Evolutionary conservation across 2,888 invertebrate species (phyloP).

Genomic region (Chelonus formosanus): DNA sequence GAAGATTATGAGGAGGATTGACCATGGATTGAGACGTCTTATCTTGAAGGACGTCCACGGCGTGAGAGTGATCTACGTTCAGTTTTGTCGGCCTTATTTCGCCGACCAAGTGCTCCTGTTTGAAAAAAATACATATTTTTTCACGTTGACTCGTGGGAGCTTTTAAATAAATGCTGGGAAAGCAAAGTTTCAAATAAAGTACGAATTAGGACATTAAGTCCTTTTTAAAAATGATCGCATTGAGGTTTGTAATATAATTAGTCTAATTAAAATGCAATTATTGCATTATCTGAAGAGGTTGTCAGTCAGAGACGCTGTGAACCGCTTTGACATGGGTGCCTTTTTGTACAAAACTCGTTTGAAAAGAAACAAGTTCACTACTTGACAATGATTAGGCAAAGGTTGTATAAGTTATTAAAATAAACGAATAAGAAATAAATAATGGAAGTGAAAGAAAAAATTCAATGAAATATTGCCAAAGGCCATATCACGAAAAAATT

Average conservation of each 20-base stretch:
- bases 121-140: conserved; percentile 40
- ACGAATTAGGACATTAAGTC: background rate
- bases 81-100: conserved; percentile 54
- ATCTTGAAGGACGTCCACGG: conserved; percentile 48
- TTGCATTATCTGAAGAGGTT: conserved; percentile 16
- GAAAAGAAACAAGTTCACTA: conserved; percentile 13
- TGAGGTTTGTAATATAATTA: conserved; percentile 10
- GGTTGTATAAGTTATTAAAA: conserved; percentile 1
- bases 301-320: conserved; percentile 18
- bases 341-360: conserved; percentile 34
- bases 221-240: too few relatives aligned
- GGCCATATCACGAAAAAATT: conserved; percentile 13
- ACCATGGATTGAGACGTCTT: conserved; percentile 52
- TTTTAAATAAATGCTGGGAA: conserved; percentile 12
- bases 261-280: conserved; percentile 9
- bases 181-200: conserved; percentile 10
- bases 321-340: conserved; percentile 43
- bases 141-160: conserved; percentile 8
- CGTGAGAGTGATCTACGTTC: conserved; percentile 51
- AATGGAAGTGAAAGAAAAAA: background rate
- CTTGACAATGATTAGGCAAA: conserved; percentile 16
- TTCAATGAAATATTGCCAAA: background rate
- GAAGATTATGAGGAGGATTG: conserved; percentile 62
- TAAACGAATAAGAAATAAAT: conserved; percentile 1
- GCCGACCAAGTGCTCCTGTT: conserved; percentile 58